Percentiles rank a stretch among this genome's conserved stretches.
Evolutionary conservation across 2,888 invertebrate species (phyloP).

Genomic region (Drepana falcataria): DNA sequence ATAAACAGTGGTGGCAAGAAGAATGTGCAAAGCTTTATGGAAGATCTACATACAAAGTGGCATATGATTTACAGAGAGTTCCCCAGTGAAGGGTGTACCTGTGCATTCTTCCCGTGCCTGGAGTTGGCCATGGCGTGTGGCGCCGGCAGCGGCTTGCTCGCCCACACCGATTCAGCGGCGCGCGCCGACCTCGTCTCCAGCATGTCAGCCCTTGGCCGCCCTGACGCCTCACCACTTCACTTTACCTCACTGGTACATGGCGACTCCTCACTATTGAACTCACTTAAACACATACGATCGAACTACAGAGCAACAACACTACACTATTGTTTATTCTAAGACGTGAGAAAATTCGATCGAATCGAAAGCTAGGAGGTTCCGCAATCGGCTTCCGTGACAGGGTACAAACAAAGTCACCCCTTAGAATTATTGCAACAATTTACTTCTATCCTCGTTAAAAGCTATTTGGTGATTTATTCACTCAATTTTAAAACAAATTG

Average conservation of each 20-base stretch:
- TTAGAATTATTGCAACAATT: background rate
- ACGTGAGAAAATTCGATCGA: slow-evolving; percentile 62
- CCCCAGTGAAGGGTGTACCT: slow-evolving; percentile 45
- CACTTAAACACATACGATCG: slow-evolving; percentile 23
- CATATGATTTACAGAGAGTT: too few species aligned
- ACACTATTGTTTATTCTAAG: slow-evolving; percentile 53
- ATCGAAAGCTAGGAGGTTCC: slow-evolving; percentile 48
- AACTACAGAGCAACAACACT: slow-evolving; percentile 36
- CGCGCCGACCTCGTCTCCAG: slow-evolving; percentile 86
- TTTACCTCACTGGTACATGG: slow-evolving; percentile 41
- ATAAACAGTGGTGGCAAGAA: too few species aligned
- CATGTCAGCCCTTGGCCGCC: slow-evolving; percentile 77
- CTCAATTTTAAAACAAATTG: slow-evolving; percentile 15
- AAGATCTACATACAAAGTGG: too few species aligned
- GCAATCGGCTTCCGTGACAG: slow-evolving; percentile 16
- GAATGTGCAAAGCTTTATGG: too few species aligned
- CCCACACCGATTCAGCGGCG: slow-evolving; percentile 85
- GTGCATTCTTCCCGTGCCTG: slow-evolving; percentile 85
- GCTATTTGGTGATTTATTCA: slow-evolving; percentile 1
- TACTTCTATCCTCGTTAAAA: too few species aligned
- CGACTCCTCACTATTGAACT: slow-evolving; percentile 19
- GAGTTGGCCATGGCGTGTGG: slow-evolving; percentile 77
- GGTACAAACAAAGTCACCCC: slow-evolving; percentile 1
- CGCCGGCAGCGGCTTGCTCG: slow-evolving; percentile 79
- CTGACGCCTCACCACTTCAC: slow-evolving; percentile 19